Percentiles rank a stretch among this genome's conserved stretches.
phyloP scores from a whole-genome alignment of 2,888 invertebrate species.

The Lymantria monacha region DNA sequence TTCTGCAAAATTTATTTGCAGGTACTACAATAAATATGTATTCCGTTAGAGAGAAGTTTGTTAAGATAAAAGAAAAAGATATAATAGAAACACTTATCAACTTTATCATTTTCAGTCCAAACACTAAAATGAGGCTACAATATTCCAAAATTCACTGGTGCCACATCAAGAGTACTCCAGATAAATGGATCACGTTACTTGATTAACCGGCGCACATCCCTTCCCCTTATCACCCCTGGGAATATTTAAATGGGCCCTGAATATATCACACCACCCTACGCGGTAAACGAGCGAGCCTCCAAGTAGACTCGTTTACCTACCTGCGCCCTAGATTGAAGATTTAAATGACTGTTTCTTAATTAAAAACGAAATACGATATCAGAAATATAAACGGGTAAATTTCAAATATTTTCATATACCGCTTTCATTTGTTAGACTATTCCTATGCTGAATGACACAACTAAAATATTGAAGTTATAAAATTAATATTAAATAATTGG shows the following conservation, averaged over 20 bases:
- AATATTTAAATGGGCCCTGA: slow-evolving; percentile 80
- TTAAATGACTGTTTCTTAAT: slow-evolving; percentile 69
- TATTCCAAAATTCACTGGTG: slow-evolving; percentile 74
- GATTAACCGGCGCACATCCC: slow-evolving; percentile 79
- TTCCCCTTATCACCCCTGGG: slow-evolving; percentile 78
- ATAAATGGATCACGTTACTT: slow-evolving; percentile 82
- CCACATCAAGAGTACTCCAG: slow-evolving; percentile 78
- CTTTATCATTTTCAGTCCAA: slow-evolving; percentile 45
- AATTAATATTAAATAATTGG: too few relatives aligned
- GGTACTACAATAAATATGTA: too few relatives aligned
- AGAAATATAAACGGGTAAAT: slow-evolving; percentile 15
- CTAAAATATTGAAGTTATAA: too few relatives aligned
- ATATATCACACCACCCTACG: slow-evolving; percentile 76
- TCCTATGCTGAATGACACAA: too few relatives aligned
- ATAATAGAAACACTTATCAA: not conserved
- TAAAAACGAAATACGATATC: slow-evolving; percentile 47
- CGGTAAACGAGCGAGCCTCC: slow-evolving; percentile 61
- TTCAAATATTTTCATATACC: too few relatives aligned
- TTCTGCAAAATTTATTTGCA: too few relatives aligned
- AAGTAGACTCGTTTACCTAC: slow-evolving; percentile 68
- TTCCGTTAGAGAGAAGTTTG: too few relatives aligned
- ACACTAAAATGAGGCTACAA: slow-evolving; percentile 65
- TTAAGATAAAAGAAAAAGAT: not conserved
- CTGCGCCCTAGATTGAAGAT: slow-evolving; percentile 67
- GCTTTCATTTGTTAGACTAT: too few relatives aligned